Evolutionary conservation across 2,113 vertebrate species (phyloP), one percentile per base, ranked within the genome.

Genomic region (Picathartes gymnocephalus): DNA sequence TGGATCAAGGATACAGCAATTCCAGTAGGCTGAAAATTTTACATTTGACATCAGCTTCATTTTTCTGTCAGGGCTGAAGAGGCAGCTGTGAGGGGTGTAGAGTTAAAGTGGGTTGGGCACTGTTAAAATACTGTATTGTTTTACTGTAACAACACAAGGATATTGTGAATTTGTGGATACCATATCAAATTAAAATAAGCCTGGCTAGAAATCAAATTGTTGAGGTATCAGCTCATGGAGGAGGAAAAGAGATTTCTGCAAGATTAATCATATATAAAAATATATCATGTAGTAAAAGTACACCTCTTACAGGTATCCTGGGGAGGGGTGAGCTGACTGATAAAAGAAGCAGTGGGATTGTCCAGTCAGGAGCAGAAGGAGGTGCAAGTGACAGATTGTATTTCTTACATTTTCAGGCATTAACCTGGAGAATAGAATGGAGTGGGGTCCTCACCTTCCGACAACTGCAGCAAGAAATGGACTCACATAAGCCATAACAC

Each of bases 21-120:
- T 96, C 88, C 88, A 95, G 61, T 14, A 76, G 83, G 60, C 74
- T 91, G 78, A 91, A 97, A 89, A 76, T 77, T 76, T 87, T 92
- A 70, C 9, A 19, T 90, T 90, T 95, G 80, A 92, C 74, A 87
- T 92, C 87, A 94, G 42, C 64, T 83, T 90, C 16, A 17, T 84
- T 76, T 50, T 91, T 66, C 16, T 95, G 2, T 56, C 30, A 70
- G 54, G 35, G 62, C 35, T 84, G 68, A 80, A 31, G 50, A 88
- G 71, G 40, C 47, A 84, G 58, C 50, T 4, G 0, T 15, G 56
- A 83, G 15, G 25, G 16, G 24, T 68, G 24, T 30, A 53, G 35
- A 40, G 39, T 73, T 81, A 45, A 91, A 85, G 23, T 66, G 78
- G 39, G 50, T 48, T 90, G 81, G 82, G 20, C 56, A 45, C 53